phyloP scores from a whole-genome alignment of 2,888 invertebrate species.

The Drosophila fulvimacula region DNA sequence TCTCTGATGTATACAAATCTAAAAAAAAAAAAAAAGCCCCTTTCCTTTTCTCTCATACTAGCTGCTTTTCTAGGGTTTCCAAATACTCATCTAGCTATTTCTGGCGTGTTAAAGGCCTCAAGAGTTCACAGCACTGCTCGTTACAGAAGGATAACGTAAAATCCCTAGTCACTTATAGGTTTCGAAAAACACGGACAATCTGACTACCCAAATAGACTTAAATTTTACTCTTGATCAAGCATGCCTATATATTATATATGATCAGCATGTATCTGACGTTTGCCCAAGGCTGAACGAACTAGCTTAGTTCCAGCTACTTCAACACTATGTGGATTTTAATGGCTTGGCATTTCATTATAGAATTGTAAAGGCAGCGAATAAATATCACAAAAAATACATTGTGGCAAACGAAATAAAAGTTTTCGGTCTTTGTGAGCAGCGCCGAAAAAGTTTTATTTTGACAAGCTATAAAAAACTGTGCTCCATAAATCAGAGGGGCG shows the following conservation, averaged over 20 bases:
- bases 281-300: neutral
- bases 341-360: slow-evolving; percentile 1
- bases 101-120: too few relatives aligned
- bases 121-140: too few relatives aligned
- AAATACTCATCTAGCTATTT: too few relatives aligned
- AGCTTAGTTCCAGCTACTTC: neutral
- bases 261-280: neutral
- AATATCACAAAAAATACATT: slow-evolving; percentile 19
- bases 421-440: slow-evolving; percentile 23
- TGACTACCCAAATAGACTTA: too few relatives aligned
- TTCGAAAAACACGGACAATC: too few relatives aligned
- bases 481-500: slow-evolving; percentile 71
- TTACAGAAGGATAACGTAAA: too few relatives aligned
- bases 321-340: neutral
- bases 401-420: slow-evolving; percentile 29
- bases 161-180: too few relatives aligned
- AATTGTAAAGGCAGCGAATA: slow-evolving; percentile 1
- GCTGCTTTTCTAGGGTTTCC: too few relatives aligned
- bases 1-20: too few relatives aligned
- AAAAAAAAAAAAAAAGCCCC: too few relatives aligned
- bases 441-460: slow-evolving; percentile 61
- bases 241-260: neutral
- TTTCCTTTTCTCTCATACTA: too few relatives aligned
- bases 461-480: slow-evolving; percentile 65
- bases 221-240: too few relatives aligned